phyloP scores from a whole-genome alignment of 2,888 invertebrate genomes.

The Agriotes lineatus region DNA sequence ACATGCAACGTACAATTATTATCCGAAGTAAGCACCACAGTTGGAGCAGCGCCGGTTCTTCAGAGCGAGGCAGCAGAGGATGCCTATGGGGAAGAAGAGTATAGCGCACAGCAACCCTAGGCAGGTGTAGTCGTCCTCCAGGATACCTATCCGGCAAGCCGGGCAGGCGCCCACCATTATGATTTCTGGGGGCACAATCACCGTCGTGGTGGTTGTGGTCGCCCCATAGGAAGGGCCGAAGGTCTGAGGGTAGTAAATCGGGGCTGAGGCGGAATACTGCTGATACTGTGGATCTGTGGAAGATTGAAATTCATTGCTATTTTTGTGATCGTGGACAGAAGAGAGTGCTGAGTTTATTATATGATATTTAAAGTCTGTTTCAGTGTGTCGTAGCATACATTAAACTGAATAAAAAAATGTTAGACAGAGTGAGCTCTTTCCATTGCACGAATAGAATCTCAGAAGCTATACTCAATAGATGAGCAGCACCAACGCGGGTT shows the following conservation, averaged over 20 bases:
- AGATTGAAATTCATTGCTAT: neutral
- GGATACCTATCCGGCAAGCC: conserved; percentile 86
- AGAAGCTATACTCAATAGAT: no score
- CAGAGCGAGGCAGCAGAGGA: conserved; percentile 87
- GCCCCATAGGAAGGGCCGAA: conserved; percentile 71
- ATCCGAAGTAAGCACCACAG: conserved; percentile 87
- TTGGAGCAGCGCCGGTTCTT: conserved; percentile 88
- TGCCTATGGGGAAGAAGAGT: conserved; percentile 87
- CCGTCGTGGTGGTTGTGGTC: conserved; percentile 63
- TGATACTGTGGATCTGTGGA: conserved; percentile 29
- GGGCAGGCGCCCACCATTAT: conserved; percentile 90
- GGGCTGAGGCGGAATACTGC: conserved; percentile 34
- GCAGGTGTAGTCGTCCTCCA: conserved; percentile 90
- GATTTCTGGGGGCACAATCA: conserved; percentile 80
- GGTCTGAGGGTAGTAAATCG: conserved; percentile 44
- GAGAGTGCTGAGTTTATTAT: no score
- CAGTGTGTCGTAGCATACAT: no score
- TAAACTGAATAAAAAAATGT: no score
- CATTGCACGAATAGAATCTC: no score
- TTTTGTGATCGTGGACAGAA: no score
- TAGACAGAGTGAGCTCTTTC: no score
- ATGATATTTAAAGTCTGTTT: no score
- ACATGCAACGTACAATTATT: no score
- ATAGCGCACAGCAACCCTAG: conserved; percentile 88
- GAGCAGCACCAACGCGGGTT: no score